phyloP scores from a whole-genome alignment of 2,888 invertebrate species.

The Scaptomyza polygonia region DNA sequence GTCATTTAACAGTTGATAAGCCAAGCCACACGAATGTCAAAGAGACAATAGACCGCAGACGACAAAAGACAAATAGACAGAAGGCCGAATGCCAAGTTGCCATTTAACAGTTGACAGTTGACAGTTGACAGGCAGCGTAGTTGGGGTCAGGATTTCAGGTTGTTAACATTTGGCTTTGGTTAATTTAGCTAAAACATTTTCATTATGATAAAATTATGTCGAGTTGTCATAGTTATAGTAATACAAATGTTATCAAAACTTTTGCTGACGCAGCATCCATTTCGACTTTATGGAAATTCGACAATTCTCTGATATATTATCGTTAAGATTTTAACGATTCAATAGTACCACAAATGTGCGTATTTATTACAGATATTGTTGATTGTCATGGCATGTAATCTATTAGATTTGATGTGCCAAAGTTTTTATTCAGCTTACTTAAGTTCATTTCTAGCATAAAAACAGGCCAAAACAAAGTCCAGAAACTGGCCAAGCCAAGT shows the following conservation, averaged over 20 bases:
- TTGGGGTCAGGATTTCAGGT: constrained; percentile 6
- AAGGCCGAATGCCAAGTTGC: constrained; percentile 3
- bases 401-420: constrained; percentile 1
- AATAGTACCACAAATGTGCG: constrained; percentile 45
- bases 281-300: constrained; percentile 39
- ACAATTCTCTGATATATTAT: constrained; percentile 37
- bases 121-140: not conserved
- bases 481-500: constrained; percentile 45
- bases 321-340: constrained; percentile 42
- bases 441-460: not conserved
- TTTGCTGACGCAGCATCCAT: constrained; percentile 45
- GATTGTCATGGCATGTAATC: constrained; percentile 24
- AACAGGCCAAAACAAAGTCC: not conserved
- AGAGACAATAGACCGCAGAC: constrained; percentile 22
- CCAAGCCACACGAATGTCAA: constrained; percentile 29
- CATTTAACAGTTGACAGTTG: not conserved
- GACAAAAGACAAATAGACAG: constrained; percentile 1
- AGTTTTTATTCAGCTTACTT: constrained; percentile 7
- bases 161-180: constrained; percentile 4
- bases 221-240: not conserved
- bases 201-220: constrained; percentile 48
- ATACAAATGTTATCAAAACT: constrained; percentile 21
- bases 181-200: not conserved
- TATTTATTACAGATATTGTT: constrained; percentile 58
- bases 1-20: constrained; percentile 63